Evolutionary conservation across 2,113 vertebrate genomes (phyloP), one percentile per base, ranked within the genome.

Genomic region (Cyanistes caeruleus): DNA sequence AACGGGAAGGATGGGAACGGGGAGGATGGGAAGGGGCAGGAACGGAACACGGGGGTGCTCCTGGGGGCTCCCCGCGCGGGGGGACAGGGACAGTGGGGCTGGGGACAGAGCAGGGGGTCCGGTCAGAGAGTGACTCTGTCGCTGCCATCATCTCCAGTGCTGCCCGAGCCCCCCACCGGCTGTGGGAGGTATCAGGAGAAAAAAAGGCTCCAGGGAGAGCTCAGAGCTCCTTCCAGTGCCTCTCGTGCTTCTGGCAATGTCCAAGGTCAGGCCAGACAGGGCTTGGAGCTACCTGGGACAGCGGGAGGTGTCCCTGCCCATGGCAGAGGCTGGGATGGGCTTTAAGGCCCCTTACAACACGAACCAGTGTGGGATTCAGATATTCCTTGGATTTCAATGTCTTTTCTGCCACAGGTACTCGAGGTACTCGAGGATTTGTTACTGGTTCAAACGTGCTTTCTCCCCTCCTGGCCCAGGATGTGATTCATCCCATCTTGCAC

Each of bases 21-120:
- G 8, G 24, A n/a, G 58, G 35, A 65, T 9, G 39, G 60, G 14
- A 16, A 14, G 3, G 31, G 21, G n/a, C 10, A 10, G 21, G 69
- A 23, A 12, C 2, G 8, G 49, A 17, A 10, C 41, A 3, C 14
- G 3, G 28, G 24, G 31, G 11, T 39, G n/a, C 15, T 67, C 16
- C 8, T 20, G 25, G 7, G 16, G 22, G 7, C 7, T n/a, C 21
- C 73, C 23, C 1, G 8, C 5, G 2, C 4, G 2, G 64, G 4
- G 13, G 55, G 75, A 22, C 65, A 8, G 58, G 65, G 75, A 49
- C 67, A 39, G 16, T 0, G 48, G 25, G 43, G 17, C 59, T 73
- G 59, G 51, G 35, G 43, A 56, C 68, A 23, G 31, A 9, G 67
- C 51, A 9, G 37, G 1, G 22, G 59, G 52, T 12, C 25, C 7